phyloP scores from a whole-genome alignment of 2,113 vertebrate genomes.

The Megaleporinus macrocephalus region DNA sequence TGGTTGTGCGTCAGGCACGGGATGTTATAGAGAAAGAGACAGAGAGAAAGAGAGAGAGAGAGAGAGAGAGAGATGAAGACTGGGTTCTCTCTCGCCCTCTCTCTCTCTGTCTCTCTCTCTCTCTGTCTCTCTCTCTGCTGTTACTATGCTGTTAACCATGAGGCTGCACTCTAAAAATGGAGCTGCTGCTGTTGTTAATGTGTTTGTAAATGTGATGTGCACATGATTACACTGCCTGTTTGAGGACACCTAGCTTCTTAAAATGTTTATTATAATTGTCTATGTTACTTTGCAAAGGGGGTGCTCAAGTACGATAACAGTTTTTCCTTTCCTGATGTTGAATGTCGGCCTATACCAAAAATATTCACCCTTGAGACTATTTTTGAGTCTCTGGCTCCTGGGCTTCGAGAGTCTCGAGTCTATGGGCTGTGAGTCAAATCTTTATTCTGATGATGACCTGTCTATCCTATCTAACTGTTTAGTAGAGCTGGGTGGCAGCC shows the following conservation, averaged over 20 bases:
- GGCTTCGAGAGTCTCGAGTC: too few relatives aligned
- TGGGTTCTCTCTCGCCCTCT: background rate
- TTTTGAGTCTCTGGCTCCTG: too few relatives aligned
- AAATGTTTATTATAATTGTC: background rate
- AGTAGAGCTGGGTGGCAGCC: too few relatives aligned
- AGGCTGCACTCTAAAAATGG: conserved; percentile 28
- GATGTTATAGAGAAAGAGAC: background rate
- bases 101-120: conserved; percentile 17
- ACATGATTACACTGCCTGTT: background rate
- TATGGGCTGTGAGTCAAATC: too few relatives aligned
- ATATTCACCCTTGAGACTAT: too few relatives aligned
- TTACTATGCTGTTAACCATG: background rate
- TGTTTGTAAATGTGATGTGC: conserved; percentile 36
- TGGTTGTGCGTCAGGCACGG: conserved; percentile 8
- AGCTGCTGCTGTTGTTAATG: conserved; percentile 6
- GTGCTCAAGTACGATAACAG: too few relatives aligned
- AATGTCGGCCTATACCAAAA: too few relatives aligned
- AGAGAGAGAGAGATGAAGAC: too few relatives aligned
- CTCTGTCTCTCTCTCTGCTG: background rate
- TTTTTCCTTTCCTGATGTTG: too few relatives aligned
- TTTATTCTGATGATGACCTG: too few relatives aligned
- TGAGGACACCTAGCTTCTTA: background rate
- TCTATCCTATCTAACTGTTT: too few relatives aligned
- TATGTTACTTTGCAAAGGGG: too few relatives aligned
- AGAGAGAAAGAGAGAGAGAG: background rate